Evolutionary conservation across 2,888 invertebrate species (phyloP).

Genomic region (Papilio demoleus): DNA sequence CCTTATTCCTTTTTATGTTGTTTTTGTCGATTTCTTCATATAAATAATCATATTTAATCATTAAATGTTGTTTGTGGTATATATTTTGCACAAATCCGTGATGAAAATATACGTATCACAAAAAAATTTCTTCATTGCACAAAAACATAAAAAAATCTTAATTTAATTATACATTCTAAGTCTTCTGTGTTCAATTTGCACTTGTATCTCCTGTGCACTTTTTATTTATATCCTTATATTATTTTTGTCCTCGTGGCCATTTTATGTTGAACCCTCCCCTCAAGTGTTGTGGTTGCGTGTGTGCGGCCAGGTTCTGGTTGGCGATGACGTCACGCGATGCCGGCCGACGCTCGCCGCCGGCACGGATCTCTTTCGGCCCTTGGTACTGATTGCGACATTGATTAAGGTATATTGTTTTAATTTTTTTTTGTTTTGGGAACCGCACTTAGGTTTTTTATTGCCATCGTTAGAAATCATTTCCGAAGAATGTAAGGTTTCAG

Average conservation of each 20-base stretch:
- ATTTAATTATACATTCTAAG: not conserved
- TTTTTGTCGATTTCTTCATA: conserved; percentile 25
- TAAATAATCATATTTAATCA: conserved; percentile 3
- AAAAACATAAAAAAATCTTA: not conserved
- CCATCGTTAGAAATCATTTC: not conserved
- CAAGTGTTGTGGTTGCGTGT: conserved; percentile 43
- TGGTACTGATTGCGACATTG: conserved; percentile 68
- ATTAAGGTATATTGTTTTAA: conserved; percentile 48
- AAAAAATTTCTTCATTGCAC: conserved; percentile 21
- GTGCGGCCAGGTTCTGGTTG: conserved; percentile 72
- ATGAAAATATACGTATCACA: conserved; percentile 32
- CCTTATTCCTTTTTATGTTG: conserved; percentile 37
- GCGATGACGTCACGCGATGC: conserved; percentile 66
- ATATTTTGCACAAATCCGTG: conserved; percentile 41
- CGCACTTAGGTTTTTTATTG: not conserved
- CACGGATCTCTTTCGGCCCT: conserved; percentile 82
- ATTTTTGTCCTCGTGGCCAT: conserved; percentile 46
- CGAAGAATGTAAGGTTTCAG: not conserved
- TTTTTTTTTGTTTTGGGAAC: not conserved
- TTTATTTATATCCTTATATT: conserved; percentile 42
- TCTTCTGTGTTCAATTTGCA: not conserved
- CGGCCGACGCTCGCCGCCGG: conserved; percentile 71
- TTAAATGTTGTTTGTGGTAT: conserved; percentile 13
- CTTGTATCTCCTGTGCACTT: conserved; percentile 14
- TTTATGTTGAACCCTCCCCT: conserved; percentile 46